phyloP scores from a whole-genome alignment of 2,888 invertebrate species.

The Mactromeris polynyma region DNA sequence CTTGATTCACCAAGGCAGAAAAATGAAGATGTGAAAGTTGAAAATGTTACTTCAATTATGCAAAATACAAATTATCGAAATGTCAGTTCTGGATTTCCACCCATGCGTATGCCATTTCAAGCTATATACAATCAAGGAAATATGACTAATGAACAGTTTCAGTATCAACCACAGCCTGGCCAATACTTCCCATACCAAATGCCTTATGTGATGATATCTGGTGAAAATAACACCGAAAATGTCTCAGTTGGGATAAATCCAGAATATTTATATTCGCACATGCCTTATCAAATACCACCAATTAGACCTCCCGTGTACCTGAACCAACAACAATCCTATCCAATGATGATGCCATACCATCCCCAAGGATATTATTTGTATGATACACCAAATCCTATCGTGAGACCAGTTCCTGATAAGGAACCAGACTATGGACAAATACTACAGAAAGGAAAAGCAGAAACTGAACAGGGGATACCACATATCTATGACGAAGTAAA shows the following conservation, averaged over 20 bases:
- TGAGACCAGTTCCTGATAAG: background rate
- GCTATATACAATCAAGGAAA: background rate
- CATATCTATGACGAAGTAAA: background rate
- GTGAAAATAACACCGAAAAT: background rate
- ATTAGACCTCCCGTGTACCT: background rate
- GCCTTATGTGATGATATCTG: background rate
- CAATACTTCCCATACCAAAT: background rate
- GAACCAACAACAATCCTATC: background rate
- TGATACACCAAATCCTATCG: background rate
- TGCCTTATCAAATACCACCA: background rate
- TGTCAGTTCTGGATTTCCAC: background rate
- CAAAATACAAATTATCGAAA: background rate
- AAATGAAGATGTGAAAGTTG: background rate
- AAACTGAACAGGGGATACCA: background rate
- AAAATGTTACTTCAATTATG: background rate
- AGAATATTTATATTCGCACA: background rate
- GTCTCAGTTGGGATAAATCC: background rate
- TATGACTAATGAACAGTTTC: background rate
- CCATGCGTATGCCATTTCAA: background rate
- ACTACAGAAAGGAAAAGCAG: background rate
- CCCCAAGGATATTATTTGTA: background rate
- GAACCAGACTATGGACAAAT: background rate
- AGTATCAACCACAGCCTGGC: background rate
- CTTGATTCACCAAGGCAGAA: background rate
- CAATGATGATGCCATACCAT: background rate